Evolutionary conservation across 1,140 invertebrate species (phyloP).

Genomic region (Cydia amplana): DNA sequence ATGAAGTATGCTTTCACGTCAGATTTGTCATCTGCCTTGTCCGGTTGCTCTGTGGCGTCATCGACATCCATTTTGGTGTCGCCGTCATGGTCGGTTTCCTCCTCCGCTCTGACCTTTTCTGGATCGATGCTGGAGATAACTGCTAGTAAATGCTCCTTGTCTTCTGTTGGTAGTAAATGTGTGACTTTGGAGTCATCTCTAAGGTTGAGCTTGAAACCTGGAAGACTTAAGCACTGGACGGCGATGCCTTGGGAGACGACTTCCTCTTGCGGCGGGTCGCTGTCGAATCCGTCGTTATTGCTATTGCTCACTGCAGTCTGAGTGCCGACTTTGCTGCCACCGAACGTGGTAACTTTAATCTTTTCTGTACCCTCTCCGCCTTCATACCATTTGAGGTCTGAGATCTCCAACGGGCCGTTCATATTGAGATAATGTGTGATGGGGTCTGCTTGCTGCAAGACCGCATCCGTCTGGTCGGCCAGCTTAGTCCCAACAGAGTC

Average conservation of each 20-base stretch:
- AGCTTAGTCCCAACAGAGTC: constrained; percentile 68
- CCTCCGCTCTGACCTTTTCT: constrained; percentile 54
- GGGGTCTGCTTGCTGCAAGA: constrained; percentile 53
- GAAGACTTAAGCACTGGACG: constrained; percentile 79
- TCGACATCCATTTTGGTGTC: constrained; percentile 71
- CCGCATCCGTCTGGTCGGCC: constrained; percentile 67
- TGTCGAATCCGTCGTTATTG: constrained; percentile 73
- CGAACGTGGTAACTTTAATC: constrained; percentile 59
- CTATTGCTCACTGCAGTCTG: constrained; percentile 60
- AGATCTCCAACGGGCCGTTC: constrained; percentile 70
- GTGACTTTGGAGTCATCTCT: constrained; percentile 79
- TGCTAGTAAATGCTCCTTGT: constrained; percentile 83
- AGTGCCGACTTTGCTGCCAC: constrained; percentile 60
- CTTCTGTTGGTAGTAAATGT: constrained; percentile 82
- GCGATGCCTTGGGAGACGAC: constrained; percentile 66
- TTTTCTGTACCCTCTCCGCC: constrained; percentile 64
- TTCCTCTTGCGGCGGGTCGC: constrained; percentile 67
- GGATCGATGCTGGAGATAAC: constrained; percentile 79
- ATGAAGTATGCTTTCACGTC: constrained; percentile 66
- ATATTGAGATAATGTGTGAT: constrained; percentile 71
- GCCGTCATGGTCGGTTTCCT: constrained; percentile 55
- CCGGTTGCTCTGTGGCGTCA: constrained; percentile 49
- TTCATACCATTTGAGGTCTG: constrained; percentile 72
- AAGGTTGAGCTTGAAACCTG: constrained; percentile 65
- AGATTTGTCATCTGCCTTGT: constrained; percentile 47